Percentiles rank a stretch among this genome's conserved stretches.
Conservation (phyloP, 2,113 vertebrate species). For the Genyomyrus donnyi region DNA sequence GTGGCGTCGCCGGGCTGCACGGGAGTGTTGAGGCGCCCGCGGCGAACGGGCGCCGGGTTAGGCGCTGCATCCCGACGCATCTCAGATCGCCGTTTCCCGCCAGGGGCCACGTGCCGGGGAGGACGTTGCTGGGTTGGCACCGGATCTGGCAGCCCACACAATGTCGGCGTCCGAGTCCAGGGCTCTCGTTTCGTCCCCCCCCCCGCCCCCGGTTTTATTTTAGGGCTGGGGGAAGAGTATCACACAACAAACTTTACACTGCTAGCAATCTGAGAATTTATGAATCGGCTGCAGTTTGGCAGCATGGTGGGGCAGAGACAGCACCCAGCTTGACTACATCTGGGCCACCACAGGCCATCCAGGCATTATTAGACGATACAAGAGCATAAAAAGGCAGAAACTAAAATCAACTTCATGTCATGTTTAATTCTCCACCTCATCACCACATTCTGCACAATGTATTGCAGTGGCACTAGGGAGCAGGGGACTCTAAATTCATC, state of each 20-base stretch:
- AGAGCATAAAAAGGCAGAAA: background rate
- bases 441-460: background rate
- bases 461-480: background rate
- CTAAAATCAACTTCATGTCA: background rate
- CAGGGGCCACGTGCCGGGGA: background rate
- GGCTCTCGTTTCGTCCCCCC: background rate
- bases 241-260: conserved; percentile 48
- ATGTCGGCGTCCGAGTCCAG: background rate
- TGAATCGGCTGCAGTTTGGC: conserved; percentile 41
- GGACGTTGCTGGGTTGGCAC: background rate
- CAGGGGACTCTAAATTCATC: background rate
- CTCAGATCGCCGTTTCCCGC: background rate
- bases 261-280: conserved; percentile 47
- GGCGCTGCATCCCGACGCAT: background rate
- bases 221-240: conserved; percentile 27
- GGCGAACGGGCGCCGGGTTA: background rate
- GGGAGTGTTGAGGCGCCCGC: background rate
- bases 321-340: background rate
- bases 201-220: background rate
- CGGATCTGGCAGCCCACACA: background rate
- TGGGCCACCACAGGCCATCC: background rate
- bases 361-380: background rate
- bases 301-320: conserved; percentile 38
- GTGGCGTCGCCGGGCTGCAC: background rate
- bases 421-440: background rate